phyloP scores from a whole-genome alignment of 2,888 invertebrate genomes.

The Ephialtes manifestator region DNA sequence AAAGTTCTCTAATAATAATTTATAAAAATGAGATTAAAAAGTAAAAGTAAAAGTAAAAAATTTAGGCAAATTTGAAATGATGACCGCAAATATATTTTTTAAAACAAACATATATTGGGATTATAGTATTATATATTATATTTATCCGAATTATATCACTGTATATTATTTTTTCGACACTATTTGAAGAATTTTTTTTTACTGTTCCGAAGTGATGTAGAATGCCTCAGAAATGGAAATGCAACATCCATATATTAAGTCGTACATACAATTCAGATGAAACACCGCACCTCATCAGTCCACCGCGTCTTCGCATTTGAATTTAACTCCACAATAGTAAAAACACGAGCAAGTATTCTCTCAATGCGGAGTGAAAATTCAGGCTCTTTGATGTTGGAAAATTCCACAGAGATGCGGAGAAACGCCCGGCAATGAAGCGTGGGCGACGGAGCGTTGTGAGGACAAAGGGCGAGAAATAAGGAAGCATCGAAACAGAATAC shows the following conservation, averaged over 20 bases:
- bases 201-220: too few relatives aligned
- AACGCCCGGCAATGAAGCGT: not conserved
- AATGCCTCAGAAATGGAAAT: too few relatives aligned
- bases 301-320: conserved; percentile 15
- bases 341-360: conserved; percentile 33
- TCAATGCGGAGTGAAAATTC: conserved; percentile 15
- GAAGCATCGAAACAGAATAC: not conserved
- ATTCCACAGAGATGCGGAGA: conserved; percentile 32
- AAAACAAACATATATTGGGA: too few relatives aligned
- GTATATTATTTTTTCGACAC: too few relatives aligned
- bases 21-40: too few relatives aligned
- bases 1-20: too few relatives aligned
- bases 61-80: too few relatives aligned
- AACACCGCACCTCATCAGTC: conserved; percentile 1
- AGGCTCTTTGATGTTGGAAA: conserved; percentile 57
- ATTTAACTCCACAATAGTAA: conserved; percentile 35
- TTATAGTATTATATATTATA: too few relatives aligned
- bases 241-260: not conserved
- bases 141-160: too few relatives aligned
- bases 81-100: too few relatives aligned
- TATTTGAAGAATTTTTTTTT: too few relatives aligned
- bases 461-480: not conserved
- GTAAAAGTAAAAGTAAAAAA: too few relatives aligned
- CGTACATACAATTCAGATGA: conserved; percentile 15
- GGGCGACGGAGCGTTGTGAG: not conserved